phyloP scores from a whole-genome alignment of 2,888 invertebrate species.

The Isotomurus palustris region DNA sequence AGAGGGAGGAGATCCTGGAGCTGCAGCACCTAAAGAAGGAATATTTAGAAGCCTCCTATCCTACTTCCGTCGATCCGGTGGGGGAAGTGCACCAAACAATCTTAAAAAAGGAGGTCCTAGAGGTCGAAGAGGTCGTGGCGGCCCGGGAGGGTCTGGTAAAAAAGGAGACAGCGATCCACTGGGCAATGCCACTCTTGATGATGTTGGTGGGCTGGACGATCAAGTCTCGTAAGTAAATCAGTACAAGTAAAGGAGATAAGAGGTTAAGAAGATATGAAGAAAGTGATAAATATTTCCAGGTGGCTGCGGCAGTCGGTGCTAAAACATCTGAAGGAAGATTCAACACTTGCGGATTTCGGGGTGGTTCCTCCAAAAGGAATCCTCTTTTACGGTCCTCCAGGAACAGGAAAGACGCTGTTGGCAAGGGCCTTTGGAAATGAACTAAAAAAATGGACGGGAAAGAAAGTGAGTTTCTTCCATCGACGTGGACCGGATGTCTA shows the following conservation, averaged over 20 bases:
- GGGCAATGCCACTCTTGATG: background rate
- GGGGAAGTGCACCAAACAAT: conserved; percentile 3
- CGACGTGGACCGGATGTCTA: conserved; percentile 87
- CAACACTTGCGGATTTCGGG: background rate
- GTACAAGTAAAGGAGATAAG: background rate
- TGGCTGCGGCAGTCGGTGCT: background rate
- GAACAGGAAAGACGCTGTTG: conserved; percentile 23
- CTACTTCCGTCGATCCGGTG: too few relatives aligned
- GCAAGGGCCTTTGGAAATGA: conserved; percentile 20
- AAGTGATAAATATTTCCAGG: background rate
- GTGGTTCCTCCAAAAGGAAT: conserved; percentile 16
- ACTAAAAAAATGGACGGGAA: conserved; percentile 2
- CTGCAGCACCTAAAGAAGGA: too few relatives aligned
- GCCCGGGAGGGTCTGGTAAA: background rate
- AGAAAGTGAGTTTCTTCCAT: conserved; percentile 73
- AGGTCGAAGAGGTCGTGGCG: background rate
- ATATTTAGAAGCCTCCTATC: too few relatives aligned
- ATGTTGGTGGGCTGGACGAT: conserved; percentile 21
- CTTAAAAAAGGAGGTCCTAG: background rate
- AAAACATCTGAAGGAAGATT: background rate
- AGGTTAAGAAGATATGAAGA: background rate
- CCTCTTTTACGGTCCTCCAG: conserved; percentile 25
- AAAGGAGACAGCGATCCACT: background rate
- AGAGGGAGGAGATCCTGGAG: too few relatives aligned
- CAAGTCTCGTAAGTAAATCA: conserved; percentile 13